Evolutionary conservation across 2,797 vertebrate species (phyloP), one percentile per base, ranked within the genome.

Genomic region (Mormyrus proboscirostris): DNA sequence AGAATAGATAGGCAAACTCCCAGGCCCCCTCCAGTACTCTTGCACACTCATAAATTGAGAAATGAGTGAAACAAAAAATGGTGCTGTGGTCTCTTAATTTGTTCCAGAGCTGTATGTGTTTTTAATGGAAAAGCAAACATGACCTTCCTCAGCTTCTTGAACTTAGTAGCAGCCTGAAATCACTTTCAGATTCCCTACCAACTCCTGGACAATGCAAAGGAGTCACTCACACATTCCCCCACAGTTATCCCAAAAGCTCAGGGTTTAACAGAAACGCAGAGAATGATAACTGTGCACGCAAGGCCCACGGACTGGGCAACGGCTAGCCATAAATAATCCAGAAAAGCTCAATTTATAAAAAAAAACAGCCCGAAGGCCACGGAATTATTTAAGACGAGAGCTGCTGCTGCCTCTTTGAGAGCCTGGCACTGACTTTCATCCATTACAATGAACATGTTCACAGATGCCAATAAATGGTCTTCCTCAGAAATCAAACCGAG

Each of bases 121-220:
- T 88, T 79, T 84, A 88, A 90, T n/a, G 62, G 57, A 83, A 88
- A 41, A 82, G 19, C 86, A 51, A 47, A 89, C 85, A 5, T 8
- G 88, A 90, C 84, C 50, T 87, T 50, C 83, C 59, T 89, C 50
- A 33, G 87, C 33, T 53, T 89, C 53, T 82, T 53, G 47, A 29
- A 47, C 90, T 76, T 82, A 79, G 88, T 84, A 69, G 88, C 10
- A 79, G 47, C 79, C 25, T 0, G 50, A 85, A 89, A 91, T 91
- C 90, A 90, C 79, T 49, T 88, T 47, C 57, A 16, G 82, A 25
- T 84, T 51, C 41, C 29, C 69, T 76, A 33, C 69, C 4, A 5
- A 38, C 29, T 76, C 69, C 69, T 38, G 33, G 14, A 7, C 69
- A 5, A 76, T 2, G 69, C 69, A 2, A 38, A 16, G 33, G 12